A percentile compares a stretch with the other conserved stretches of the same genome.
These are phyloP conservation scores for Pteropus rufus DNA, from an alignment of 2,797 vertebrate species.

Conservation along the genomic window DNA sequence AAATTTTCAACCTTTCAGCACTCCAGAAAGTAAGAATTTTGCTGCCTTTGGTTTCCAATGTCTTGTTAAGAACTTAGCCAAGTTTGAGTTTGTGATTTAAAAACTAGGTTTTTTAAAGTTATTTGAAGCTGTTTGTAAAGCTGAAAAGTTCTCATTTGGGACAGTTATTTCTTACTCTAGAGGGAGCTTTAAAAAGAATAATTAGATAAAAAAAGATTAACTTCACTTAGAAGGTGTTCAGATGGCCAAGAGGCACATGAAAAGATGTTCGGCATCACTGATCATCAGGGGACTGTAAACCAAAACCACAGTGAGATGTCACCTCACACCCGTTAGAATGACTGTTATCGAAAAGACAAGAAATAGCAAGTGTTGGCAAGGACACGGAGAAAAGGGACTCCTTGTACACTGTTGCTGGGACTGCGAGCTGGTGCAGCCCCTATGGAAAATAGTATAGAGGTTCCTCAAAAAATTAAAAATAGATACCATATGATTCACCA, in stretches of 20 bases:
- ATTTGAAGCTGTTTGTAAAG: constrained; percentile 2
- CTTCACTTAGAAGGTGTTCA: not conserved
- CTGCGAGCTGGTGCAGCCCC: not conserved
- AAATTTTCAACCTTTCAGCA: not conserved
- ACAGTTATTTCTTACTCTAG: constrained; percentile 13
- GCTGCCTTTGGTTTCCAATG: not conserved
- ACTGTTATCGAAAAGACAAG: not conserved
- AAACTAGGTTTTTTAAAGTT: constrained; percentile 4
- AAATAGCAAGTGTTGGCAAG: not conserved
- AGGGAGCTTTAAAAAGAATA: not conserved
- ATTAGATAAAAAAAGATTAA: constrained; percentile 27
- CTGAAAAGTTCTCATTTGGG: not conserved
- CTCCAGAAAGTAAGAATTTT: not conserved
- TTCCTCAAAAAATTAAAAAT: not conserved
- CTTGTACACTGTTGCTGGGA: not conserved
- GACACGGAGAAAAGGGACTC: not conserved
- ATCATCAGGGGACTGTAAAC: not conserved
- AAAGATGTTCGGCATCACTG: not conserved
- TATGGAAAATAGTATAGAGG: not conserved
- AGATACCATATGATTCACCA: not conserved
- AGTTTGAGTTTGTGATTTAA: not conserved
- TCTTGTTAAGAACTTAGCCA: not conserved
- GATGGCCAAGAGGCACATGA: not conserved
- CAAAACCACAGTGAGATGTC: not conserved
- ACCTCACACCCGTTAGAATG: not conserved